phyloP scores from a whole-genome alignment of 2,113 vertebrate genomes.

The Pseudorectes ferrugineus region DNA sequence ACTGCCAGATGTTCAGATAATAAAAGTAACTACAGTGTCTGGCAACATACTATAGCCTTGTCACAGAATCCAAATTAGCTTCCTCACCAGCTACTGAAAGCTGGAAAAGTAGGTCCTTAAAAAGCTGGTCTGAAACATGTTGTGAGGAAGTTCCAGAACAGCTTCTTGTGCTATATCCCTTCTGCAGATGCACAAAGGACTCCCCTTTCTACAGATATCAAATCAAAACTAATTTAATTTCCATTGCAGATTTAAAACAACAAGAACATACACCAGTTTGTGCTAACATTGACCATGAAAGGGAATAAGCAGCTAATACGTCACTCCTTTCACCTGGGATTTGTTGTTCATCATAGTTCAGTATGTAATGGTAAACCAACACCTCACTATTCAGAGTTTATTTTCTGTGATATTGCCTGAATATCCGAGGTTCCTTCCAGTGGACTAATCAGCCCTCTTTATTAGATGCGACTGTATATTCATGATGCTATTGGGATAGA shows the following conservation, averaged over 20 bases:
- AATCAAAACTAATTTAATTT: conserved; percentile 3
- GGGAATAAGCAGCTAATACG: neutral
- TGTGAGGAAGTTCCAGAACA: neutral
- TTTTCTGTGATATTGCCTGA: conserved; percentile 10
- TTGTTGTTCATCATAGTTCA: conserved; percentile 33
- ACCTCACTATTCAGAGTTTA: neutral
- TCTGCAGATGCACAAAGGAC: neutral
- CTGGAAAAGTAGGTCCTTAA: neutral
- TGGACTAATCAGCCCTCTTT: conserved; percentile 39
- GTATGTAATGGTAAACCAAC: neutral
- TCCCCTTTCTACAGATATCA: neutral
- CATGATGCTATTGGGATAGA: conserved; percentile 54
- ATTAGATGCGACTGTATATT: conserved; percentile 37
- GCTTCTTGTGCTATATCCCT: neutral
- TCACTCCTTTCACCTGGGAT: neutral
- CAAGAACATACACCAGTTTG: neutral
- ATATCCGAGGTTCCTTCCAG: neutral
- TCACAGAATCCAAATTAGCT: neutral
- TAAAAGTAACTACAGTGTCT: neutral
- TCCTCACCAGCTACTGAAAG: neutral
- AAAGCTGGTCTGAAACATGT: neutral
- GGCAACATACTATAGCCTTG: neutral
- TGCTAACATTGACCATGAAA: neutral
- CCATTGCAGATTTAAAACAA: neutral
- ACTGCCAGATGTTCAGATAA: conserved; percentile 28